These are phyloP conservation scores for Aphelinus atriplicis DNA, from an alignment of 1,140 invertebrate species.

Conservation along the genomic window DNA sequence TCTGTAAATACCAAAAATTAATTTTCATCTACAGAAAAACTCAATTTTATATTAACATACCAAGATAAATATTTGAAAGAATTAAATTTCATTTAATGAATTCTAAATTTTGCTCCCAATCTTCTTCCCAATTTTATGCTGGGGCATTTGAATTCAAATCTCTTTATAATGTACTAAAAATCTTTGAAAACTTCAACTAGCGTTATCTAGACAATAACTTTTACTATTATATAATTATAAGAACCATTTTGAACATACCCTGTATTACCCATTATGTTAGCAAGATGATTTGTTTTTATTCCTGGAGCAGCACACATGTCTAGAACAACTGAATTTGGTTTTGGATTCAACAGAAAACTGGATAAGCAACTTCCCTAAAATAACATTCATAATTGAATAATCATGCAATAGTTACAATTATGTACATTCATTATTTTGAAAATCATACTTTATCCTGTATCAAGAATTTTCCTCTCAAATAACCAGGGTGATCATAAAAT, in stretches of 20 bases:
- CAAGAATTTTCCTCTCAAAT: conserved; percentile 77
- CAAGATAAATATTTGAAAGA: no score
- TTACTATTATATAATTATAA: not conserved
- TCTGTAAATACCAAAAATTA: no score
- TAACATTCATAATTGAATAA: conserved; percentile 6
- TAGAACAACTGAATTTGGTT: conserved; percentile 75
- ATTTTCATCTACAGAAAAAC: not conserved
- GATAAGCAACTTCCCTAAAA: conserved; percentile 88
- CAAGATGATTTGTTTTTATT: conserved; percentile 94
- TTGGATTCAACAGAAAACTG: conserved; percentile 77
- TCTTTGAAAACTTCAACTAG: no score
- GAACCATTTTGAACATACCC: conserved; percentile 64
- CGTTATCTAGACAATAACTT: no score
- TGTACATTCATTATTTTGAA: no score
- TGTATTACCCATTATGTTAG: conserved; percentile 82
- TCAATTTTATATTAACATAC: not conserved
- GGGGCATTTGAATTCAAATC: no score
- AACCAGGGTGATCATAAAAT: conserved; percentile 76
- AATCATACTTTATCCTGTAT: conserved; percentile 89
- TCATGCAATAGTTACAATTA: not conserved
- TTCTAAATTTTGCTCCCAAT: no score
- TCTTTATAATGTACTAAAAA: no score
- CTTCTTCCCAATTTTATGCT: no score
- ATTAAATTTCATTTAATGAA: no score
- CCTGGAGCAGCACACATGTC: conserved; percentile 97